Evolutionary conservation across 2,113 vertebrate genomes (phyloP).

Genomic region (Oreochromis spilurus): DNA sequence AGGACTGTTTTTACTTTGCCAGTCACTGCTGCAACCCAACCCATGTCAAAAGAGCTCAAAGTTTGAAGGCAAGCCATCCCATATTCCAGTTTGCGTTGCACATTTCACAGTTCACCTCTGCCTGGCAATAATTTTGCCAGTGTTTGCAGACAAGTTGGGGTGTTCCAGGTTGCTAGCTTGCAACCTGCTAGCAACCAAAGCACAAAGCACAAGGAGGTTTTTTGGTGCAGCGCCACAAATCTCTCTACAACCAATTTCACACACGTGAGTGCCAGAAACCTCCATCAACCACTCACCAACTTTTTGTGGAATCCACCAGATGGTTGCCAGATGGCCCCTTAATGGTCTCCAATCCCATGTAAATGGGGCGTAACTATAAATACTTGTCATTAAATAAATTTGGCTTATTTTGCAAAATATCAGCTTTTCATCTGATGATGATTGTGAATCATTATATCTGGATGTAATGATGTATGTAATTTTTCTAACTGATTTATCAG

Average conservation of each 20-base stretch:
- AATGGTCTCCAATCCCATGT: neutral
- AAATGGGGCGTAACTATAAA: neutral
- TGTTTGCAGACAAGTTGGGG: neutral
- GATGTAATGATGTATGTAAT: neutral
- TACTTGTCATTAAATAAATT: neutral
- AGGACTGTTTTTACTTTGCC: neutral
- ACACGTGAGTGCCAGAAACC: neutral
- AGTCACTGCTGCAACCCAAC: neutral
- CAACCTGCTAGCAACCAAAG: neutral
- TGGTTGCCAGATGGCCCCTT: neutral
- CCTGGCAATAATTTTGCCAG: neutral
- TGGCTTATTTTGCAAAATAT: neutral
- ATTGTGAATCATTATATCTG: neutral
- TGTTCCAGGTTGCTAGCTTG: accelerated
- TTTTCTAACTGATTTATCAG: neutral
- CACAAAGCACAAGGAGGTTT: neutral
- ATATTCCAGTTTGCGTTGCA: neutral
- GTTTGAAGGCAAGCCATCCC: neutral
- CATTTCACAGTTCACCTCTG: neutral
- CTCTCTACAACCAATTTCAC: neutral
- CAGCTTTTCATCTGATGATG: neutral
- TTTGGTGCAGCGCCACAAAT: neutral
- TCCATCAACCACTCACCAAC: neutral
- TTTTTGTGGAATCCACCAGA: neutral
- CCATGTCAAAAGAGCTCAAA: accelerated